phyloP scores from a whole-genome alignment of 2,888 invertebrate species.

The Epinotia nisella region DNA sequence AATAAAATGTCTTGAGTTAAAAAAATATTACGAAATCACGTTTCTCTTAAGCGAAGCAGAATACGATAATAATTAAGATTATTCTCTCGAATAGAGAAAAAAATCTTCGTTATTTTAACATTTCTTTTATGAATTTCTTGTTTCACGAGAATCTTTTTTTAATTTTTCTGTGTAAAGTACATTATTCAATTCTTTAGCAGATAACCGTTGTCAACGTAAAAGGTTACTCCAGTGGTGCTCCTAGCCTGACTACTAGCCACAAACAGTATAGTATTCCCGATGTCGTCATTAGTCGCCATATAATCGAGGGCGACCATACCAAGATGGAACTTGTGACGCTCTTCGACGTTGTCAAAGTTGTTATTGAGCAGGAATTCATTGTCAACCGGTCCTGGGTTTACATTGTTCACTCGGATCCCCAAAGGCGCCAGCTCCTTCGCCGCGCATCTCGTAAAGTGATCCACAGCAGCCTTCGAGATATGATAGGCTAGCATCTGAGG shows the following conservation, averaged over 20 bases:
- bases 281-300: conserved; percentile 25
- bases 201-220: conserved; percentile 28
- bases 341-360: background rate
- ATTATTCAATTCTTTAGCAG: conserved; percentile 21
- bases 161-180: background rate
- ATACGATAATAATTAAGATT: too few species aligned
- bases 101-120: too few species aligned
- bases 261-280: conserved; percentile 18
- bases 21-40: too few species aligned
- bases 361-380: conserved; percentile 32
- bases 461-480: conserved; percentile 90
- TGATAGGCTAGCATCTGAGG: conserved; percentile 72
- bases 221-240: conserved; percentile 32
- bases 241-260: conserved; percentile 20
- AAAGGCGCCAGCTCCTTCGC: conserved; percentile 86
- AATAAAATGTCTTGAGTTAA: too few species aligned
- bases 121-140: too few species aligned
- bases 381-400: conserved; percentile 81
- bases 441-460: conserved; percentile 88
- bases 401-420: conserved; percentile 87
- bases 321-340: background rate
- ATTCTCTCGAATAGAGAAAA: too few species aligned
- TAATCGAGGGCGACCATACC: conserved; percentile 3
- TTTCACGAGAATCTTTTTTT: too few species aligned
- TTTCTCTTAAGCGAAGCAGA: too few species aligned